Evolutionary conservation across 2,888 invertebrate species (phyloP), one percentile per base, ranked within the genome.

Genomic region (Linhomoeus sp.): DNA sequence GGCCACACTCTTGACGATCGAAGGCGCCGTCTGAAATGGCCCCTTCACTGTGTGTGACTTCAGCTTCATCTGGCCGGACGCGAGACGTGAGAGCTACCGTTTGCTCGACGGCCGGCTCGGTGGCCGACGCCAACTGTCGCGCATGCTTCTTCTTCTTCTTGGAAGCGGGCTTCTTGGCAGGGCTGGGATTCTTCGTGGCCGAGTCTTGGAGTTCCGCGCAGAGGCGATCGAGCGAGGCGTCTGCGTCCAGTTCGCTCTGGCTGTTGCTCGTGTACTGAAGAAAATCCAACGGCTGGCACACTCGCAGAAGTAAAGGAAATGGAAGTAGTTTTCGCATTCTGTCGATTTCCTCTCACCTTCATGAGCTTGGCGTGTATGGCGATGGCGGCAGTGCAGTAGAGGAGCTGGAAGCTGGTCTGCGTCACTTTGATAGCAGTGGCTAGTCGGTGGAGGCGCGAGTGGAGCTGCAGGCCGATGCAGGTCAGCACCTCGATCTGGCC

Each of bases 401-500:
- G 76, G 45, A 86, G 81, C 68, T 84, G 83, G 70, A 86, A 87
- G n/a, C 86, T 84, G 62, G 83, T 80, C 66, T 87, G 87, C 64
- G 87, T 86, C 65, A 86, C 85, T 48, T 80, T 76, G 59, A 88
- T 73, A 46, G 84, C 77, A 56, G 84, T 76, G 58, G 83, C 81
- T 17, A 88, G 79, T 55, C 81, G 77, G 64, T 86, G 81, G 43
- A 90, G 74, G 49, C 86, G 75, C 64, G 87, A 86, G 65, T 85
- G 85, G 60, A 88, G 78, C 67, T 86, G 85, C 66, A 88, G 81
- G 15, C 88, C 88, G 50, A 90, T 75, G 66, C 88, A 90, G 14
- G 86, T 87, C 53, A 90, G 73, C 48, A 90, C 87, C 71, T 90
- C 88, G 69, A 88, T 87, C 69, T 90, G 88, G 56, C 88, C 88